Evolutionary conservation across 2,888 invertebrate species (phyloP).

Genomic region (Sphaeridia pumilis): DNA sequence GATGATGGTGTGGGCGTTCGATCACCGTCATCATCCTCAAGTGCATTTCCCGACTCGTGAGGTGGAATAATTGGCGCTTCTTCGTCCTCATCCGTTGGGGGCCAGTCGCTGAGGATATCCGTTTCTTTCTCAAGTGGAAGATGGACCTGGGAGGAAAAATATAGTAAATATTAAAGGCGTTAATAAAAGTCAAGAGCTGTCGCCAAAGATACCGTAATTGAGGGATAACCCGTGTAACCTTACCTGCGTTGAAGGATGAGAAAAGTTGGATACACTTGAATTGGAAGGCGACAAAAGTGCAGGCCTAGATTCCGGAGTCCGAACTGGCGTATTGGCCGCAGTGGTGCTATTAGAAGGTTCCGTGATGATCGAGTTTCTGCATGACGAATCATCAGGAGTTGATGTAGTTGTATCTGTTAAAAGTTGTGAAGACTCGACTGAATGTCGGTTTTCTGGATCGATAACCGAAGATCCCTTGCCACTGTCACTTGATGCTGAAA

Average conservation of each 20-base stretch:
- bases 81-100: slow-evolving; percentile 24
- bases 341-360: slow-evolving; percentile 14
- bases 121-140: slow-evolving; percentile 19
- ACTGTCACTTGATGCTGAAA: slow-evolving; percentile 20
- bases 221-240: background rate
- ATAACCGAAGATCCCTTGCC: slow-evolving; percentile 36
- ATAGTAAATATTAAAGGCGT: too few species aligned
- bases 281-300: background rate
- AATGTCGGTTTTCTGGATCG: slow-evolving; percentile 35
- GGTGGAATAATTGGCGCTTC: slow-evolving; percentile 12
- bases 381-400: slow-evolving; percentile 19
- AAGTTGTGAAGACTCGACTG: slow-evolving; percentile 33
- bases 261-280: background rate
- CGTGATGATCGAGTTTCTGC: slow-evolving; percentile 34
- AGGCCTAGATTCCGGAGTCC: background rate
- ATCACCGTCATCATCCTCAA: slow-evolving; percentile 16
- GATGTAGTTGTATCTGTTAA: slow-evolving; percentile 24
- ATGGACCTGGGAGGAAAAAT: too few species aligned
- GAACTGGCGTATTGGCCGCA: background rate
- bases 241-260: background rate
- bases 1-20: slow-evolving; percentile 34
- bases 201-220: background rate
- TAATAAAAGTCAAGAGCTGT: background rate
- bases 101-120: slow-evolving; percentile 36
- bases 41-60: background rate